Percentiles rank a stretch among this genome's conserved stretches.
These are phyloP conservation scores for Nysson spinosus DNA, from an alignment of 2,888 invertebrate genomes.

Conservation along the genomic window DNA sequence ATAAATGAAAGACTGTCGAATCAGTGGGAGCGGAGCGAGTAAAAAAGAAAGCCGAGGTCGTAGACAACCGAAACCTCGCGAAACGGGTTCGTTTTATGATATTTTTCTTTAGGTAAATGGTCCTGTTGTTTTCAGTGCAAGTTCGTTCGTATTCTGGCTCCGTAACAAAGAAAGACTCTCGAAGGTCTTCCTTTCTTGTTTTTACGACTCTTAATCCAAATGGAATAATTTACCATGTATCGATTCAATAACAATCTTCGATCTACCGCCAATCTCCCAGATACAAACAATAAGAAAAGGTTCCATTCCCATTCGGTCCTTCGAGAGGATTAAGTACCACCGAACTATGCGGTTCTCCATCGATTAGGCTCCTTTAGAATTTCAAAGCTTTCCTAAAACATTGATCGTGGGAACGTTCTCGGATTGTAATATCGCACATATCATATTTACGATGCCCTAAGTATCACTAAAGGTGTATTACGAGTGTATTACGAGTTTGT, in stretches of 20 bases:
- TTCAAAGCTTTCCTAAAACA: too few species aligned
- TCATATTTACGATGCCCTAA: constrained; percentile 36
- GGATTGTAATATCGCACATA: constrained; percentile 46
- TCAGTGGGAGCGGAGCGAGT: neutral
- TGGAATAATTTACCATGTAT: too few species aligned
- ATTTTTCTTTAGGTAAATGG: constrained; percentile 15
- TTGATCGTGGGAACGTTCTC: constrained; percentile 34
- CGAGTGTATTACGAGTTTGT: too few species aligned
- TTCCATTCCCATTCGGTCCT: too few species aligned
- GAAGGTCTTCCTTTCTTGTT: neutral
- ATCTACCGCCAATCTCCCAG: too few species aligned
- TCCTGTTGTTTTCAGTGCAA: constrained; percentile 13
- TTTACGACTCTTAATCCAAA: neutral
- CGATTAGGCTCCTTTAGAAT: too few species aligned
- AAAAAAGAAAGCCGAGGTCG: neutral
- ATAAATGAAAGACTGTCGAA: too few species aligned
- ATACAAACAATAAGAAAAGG: too few species aligned
- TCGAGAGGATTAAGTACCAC: too few species aligned
- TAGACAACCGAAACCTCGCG: neutral
- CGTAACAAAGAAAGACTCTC: neutral
- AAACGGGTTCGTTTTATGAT: constrained; percentile 4
- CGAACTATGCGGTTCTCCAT: too few species aligned
- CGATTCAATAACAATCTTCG: too few species aligned
- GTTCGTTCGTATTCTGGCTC: neutral
- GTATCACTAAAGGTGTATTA: constrained; percentile 8